Evolutionary conservation across 2,888 invertebrate genomes (phyloP), one percentile per base, ranked within the genome.

Genomic region (Thyatira batis): DNA sequence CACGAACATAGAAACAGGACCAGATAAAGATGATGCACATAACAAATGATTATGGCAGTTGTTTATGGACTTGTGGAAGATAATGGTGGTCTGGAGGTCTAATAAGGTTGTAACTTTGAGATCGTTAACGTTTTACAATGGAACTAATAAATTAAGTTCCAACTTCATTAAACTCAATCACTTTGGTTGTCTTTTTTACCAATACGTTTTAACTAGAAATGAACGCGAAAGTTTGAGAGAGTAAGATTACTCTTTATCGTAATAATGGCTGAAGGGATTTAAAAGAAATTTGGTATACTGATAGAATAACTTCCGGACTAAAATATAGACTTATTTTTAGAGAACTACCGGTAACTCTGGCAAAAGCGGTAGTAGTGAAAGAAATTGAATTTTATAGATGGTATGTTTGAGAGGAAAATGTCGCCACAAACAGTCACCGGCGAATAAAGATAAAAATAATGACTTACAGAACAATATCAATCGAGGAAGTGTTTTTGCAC

Each of bases 41-140:
- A 17, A 39, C 39, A 39, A 39, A 39, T 39, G 39, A 39, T 17
- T 4, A 39, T 39, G 39, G 17, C 39, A 5, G 30, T 20, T 39
- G n/a, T 39, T 39, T 39, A 39, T 39, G 17, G 17, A 17, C 17
- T 17, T 39, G 17, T 39, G 2, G 6, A 17, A 3, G 33, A 33
- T 33, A 33, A 17, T 17, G 39, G 8, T 39, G 6, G 39, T 39
- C 39, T 17, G 39, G n/a, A n/a, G 39, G n/a, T 39, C 39, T 39
- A 39, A 39, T 39, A 39, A 39, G 30, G 20, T 27, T 43, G 50
- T 46, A 50, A 27, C 50, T 48, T 49, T 13, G 43, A 13, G 43
- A 23, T 52, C 39, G 43, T 43, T 49, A 25, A 25, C 25, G 48
- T 44, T 28, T 33, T 20, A 27, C 49, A 43, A 49, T 49, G n/a